Evolutionary conservation across 2,888 invertebrate species (phyloP).

Genomic region (Drosophila tanythrix): DNA sequence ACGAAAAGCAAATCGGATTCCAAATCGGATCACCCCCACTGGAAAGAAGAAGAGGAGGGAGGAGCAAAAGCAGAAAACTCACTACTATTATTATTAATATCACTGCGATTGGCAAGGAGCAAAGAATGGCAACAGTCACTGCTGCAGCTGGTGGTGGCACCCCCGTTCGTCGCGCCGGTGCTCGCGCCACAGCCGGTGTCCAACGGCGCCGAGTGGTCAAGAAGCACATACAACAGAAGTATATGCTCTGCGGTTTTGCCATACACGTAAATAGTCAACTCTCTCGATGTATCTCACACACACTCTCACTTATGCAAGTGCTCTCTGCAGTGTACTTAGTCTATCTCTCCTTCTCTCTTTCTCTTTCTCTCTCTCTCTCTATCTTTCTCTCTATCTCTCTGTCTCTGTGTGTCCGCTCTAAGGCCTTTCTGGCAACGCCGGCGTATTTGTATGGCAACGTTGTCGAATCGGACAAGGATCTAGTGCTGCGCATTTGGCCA

Average conservation of each 20-base stretch:
- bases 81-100: background rate
- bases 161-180: constrained; percentile 70
- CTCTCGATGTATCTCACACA: background rate
- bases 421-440: constrained; percentile 84
- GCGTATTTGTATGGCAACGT: constrained; percentile 84
- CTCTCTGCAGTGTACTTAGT: constrained; percentile 30
- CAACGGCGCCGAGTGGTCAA: constrained; percentile 83
- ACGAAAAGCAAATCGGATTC: constrained; percentile 46
- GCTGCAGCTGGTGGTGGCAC: constrained; percentile 21
- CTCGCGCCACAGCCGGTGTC: constrained; percentile 82
- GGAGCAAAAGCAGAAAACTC: background rate
- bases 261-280: constrained; percentile 82
- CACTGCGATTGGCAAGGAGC: background rate
- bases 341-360: background rate
- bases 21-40: constrained; percentile 28
- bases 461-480: constrained; percentile 84
- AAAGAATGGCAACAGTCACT: constrained; percentile 37
- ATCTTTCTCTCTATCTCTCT: background rate
- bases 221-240: constrained; percentile 85
- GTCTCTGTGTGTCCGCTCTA: background rate
- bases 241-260: constrained; percentile 85
- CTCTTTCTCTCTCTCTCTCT: background rate
- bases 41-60: background rate
- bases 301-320: constrained; percentile 2
- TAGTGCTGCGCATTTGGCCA: constrained; percentile 84